Percentiles rank a stretch among this genome's conserved stretches.
Conservation (phyloP, 1,140 invertebrate species). For the Trypoxylus dichotomus region DNA sequence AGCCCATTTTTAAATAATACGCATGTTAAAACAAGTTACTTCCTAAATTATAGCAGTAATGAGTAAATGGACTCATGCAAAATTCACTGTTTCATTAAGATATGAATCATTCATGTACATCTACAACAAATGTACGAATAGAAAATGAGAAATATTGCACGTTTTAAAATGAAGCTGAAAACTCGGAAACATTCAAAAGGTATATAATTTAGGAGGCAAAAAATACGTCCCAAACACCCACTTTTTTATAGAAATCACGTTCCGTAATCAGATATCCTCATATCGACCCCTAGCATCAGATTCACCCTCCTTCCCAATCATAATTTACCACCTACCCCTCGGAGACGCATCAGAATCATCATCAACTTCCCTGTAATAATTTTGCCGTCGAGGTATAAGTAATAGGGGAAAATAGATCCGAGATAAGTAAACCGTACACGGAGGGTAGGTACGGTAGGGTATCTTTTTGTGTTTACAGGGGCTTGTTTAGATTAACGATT, state of each 20-base stretch:
- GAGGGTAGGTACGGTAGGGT: neutral
- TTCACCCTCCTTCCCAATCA: conserved; percentile 2
- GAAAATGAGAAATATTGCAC: too few relatives aligned
- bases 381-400: neutral
- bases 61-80: too few relatives aligned
- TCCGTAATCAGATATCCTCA: neutral
- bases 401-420: neutral
- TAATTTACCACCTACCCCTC: conserved; percentile 11
- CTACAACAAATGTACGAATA: too few relatives aligned
- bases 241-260: neutral
- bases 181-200: too few relatives aligned
- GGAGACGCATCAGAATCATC: neutral
- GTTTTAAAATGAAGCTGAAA: too few relatives aligned
- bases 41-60: too few relatives aligned
- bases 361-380: conserved; percentile 1
- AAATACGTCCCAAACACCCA: neutral
- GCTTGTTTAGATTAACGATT: conserved; percentile 14
- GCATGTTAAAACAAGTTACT: too few relatives aligned
- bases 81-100: too few relatives aligned
- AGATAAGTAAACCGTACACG: neutral
- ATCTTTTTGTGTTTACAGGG: conserved; percentile 7
- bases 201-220: too few relatives aligned
- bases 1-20: too few relatives aligned
- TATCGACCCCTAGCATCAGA: neutral
- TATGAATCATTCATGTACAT: too few relatives aligned